A percentile compares a stretch with the other conserved stretches of the same genome.
Conservation (phyloP, 2,797 vertebrate species). For the Anguilla megastoma region DNA sequence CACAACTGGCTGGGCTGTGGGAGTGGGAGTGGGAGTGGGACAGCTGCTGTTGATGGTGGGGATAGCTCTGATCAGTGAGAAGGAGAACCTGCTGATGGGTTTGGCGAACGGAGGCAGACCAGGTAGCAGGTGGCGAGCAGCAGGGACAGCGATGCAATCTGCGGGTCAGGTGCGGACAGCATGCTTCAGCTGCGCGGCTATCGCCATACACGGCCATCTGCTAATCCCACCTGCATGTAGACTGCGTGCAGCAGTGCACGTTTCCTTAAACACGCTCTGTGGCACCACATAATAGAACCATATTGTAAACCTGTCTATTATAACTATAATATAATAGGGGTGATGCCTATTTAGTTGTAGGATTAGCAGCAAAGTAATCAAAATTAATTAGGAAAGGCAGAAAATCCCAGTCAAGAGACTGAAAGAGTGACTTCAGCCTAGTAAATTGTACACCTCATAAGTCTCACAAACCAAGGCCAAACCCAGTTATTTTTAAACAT, state of each 20-base stretch:
- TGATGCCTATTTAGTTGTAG: background rate
- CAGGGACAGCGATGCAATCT: constrained; percentile 53
- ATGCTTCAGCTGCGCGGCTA: background rate
- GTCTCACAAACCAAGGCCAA: background rate
- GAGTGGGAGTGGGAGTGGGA: constrained; percentile 48
- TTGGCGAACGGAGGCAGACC: constrained; percentile 41
- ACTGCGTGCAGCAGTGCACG: background rate
- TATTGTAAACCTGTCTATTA: background rate
- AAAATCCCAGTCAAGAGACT: background rate
- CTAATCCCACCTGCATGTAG: background rate
- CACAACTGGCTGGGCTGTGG: constrained; percentile 45
- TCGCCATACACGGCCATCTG: background rate
- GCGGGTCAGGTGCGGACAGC: constrained; percentile 35
- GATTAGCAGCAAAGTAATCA: background rate
- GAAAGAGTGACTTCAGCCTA: background rate
- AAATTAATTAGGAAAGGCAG: background rate
- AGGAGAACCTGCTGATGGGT: constrained; percentile 44
- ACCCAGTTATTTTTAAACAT: background rate
- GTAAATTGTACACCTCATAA: background rate
- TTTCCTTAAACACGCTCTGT: background rate
- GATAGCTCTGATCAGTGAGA: constrained; percentile 51
- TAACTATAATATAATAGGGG: background rate
- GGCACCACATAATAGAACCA: background rate
- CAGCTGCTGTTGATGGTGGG: constrained; percentile 40
- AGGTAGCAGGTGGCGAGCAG: constrained; percentile 37